phyloP scores from a whole-genome alignment of 1,140 invertebrate species.

The Agrilus planipennis region DNA sequence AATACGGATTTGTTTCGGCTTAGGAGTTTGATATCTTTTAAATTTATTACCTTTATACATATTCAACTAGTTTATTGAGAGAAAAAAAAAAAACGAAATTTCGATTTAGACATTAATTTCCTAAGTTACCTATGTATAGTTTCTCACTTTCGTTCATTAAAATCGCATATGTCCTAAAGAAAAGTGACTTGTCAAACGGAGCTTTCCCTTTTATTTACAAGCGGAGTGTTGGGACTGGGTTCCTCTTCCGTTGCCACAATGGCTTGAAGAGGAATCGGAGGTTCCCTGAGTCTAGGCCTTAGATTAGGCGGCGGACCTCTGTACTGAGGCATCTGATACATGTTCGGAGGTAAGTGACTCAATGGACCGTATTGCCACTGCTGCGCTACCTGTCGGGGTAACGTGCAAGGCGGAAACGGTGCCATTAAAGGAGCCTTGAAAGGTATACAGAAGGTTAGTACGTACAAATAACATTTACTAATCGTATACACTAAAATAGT shows the following conservation, averaged over 20 bases:
- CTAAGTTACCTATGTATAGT: too few relatives aligned
- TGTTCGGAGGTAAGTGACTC: slow-evolving; percentile 28
- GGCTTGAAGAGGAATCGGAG: slow-evolving; percentile 37
- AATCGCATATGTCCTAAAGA: slow-evolving; percentile 20
- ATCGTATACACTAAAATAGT: too few relatives aligned
- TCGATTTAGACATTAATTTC: too few relatives aligned
- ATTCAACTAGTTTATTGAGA: too few relatives aligned
- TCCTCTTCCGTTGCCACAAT: slow-evolving; percentile 34
- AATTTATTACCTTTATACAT: too few relatives aligned
- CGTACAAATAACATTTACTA: too few relatives aligned
- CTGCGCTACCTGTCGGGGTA: slow-evolving; percentile 37
- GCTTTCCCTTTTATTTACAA: slow-evolving; percentile 41
- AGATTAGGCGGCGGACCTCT: slow-evolving; percentile 20
- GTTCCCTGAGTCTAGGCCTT: slow-evolving; percentile 23
- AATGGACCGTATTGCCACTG: slow-evolving; percentile 31
- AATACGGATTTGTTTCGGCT: too few relatives aligned
- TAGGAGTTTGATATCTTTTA: too few relatives aligned
- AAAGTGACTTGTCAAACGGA: slow-evolving; percentile 41
- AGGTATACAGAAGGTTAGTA: too few relatives aligned
- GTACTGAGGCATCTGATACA: slow-evolving; percentile 26
- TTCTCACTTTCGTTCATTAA: too few relatives aligned
- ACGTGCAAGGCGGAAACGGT: slow-evolving; percentile 33
- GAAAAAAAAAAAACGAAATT: too few relatives aligned
- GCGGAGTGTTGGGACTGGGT: slow-evolving; percentile 39
- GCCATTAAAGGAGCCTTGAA: slow-evolving; percentile 27